Base-by-base conservation (phyloP, 2,797 vertebrate genomes). In the Myripristis murdjan region DNA sequence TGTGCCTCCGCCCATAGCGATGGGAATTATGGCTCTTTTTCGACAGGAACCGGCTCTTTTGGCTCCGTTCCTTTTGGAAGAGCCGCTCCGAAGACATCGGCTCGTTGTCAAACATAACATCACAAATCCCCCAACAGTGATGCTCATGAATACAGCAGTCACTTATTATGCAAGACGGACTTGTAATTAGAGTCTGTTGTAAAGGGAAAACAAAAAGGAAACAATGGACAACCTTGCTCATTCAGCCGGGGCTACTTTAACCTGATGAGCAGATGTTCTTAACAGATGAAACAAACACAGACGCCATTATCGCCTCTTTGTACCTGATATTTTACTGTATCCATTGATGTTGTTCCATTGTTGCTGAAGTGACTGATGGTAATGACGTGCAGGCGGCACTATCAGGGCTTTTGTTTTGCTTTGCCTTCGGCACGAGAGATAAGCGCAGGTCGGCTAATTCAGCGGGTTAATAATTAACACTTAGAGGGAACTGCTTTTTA, bases 381-480 rank as follows among this genome's bases (percentile, higher is more conserved):
- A 5, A 31, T 1, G 20, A 1, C 37, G 5, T 0, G 10, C 60
- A 51, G 48, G 47, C 35, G 6, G 1, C 18, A 0, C 3, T 2
- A 41, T 52, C 76, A 31, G 64, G 24, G 26, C 23, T 16, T 44
- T 20, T 47, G 65, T 44, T 74, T 49, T 11, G 60, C n/a, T 64
- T 56, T 1, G 49, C 39, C 59, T 49, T 43, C 3, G 16, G 47
- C 18, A 14, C 22, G 16, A 20, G 0, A 6, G 79, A 83, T 77
- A 79, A 80, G 68, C 6, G 1, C 24, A 5, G 48, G 16, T 14
- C 3, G 20, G 14, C 48, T 7, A 64, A 57, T 65, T 44, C 10
- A 41, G 33, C 3, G 0, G 18, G 51, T 86, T 64, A 91, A 89
- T 81, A 0, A 85, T 91, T 89, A 86, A 86, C 83, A 0, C 31